Conservation (phyloP, 2,113 vertebrate species). For the Megaptera novaeangliae region DNA sequence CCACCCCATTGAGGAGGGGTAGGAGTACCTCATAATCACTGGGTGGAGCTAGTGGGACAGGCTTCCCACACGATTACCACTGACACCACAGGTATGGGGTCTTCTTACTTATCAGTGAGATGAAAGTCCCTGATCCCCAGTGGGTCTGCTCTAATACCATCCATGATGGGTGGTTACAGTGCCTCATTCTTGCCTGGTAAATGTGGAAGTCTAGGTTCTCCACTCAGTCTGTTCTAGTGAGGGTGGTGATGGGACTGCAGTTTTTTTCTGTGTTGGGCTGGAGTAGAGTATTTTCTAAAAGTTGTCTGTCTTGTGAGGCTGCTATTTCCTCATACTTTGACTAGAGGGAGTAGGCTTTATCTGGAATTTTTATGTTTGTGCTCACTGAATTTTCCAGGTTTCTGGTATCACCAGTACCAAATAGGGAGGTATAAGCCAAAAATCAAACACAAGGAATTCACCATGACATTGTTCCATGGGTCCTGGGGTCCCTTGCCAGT, state of each 20-base stretch:
- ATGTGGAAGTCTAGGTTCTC: not conserved
- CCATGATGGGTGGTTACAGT: not conserved
- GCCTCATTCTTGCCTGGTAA: not conserved
- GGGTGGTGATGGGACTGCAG: not conserved
- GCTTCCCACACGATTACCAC: not conserved
- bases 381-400: not conserved
- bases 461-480: not conserved
- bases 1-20: not conserved
- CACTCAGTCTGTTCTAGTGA: not conserved
- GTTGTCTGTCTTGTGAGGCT: not conserved
- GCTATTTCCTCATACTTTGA: not conserved
- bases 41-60: not conserved
- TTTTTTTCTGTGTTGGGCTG: not conserved
- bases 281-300: not conserved
- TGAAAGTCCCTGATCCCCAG: not conserved
- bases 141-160: not conserved
- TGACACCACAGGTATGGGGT: not conserved
- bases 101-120: not conserved
- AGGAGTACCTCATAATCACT: not conserved
- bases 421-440: not conserved
- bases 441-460: not conserved
- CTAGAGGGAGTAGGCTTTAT: not conserved
- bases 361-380: not conserved
- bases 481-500: not conserved
- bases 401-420: not conserved